Evolutionary conservation across 2,888 invertebrate genomes (phyloP).

Genomic region (Drosophila tanythrix): DNA sequence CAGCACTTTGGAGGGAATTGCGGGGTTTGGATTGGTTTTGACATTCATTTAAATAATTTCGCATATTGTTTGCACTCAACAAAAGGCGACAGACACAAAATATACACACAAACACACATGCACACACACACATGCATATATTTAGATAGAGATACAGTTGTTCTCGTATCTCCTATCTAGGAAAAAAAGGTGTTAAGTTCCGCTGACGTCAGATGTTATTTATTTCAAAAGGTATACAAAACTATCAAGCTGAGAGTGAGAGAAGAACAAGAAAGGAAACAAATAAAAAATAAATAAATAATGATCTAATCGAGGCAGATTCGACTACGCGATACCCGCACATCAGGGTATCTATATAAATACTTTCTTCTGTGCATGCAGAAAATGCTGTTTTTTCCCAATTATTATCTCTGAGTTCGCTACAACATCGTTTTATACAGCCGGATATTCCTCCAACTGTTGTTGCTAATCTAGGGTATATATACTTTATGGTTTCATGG

Average conservation of each 20-base stretch:
- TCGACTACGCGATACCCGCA: not conserved
- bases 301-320: not conserved
- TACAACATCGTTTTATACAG: too few relatives aligned
- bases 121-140: not conserved
- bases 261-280: constrained; percentile 1
- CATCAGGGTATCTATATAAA: not conserved
- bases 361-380: too few relatives aligned
- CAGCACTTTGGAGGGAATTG: constrained; percentile 18
- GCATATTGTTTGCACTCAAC: constrained; percentile 70
- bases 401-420: too few relatives aligned
- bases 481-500: rapidly evolving
- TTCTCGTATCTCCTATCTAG: constrained; percentile 55
- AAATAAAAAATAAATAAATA: not conserved
- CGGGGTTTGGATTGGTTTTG: not conserved
- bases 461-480: not conserved
- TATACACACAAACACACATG: not conserved
- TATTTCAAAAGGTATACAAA: constrained; percentile 16
- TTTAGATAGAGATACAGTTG: constrained; percentile 42
- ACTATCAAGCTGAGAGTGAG: not conserved
- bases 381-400: too few relatives aligned
- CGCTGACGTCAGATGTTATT: constrained; percentile 66
- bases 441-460: too few relatives aligned
- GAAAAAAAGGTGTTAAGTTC: constrained; percentile 64
- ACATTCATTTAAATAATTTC: constrained; percentile 71
- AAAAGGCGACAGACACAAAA: constrained; percentile 46